Conservation (phyloP, 2,888 invertebrate species). For the Andrena marginata region DNA sequence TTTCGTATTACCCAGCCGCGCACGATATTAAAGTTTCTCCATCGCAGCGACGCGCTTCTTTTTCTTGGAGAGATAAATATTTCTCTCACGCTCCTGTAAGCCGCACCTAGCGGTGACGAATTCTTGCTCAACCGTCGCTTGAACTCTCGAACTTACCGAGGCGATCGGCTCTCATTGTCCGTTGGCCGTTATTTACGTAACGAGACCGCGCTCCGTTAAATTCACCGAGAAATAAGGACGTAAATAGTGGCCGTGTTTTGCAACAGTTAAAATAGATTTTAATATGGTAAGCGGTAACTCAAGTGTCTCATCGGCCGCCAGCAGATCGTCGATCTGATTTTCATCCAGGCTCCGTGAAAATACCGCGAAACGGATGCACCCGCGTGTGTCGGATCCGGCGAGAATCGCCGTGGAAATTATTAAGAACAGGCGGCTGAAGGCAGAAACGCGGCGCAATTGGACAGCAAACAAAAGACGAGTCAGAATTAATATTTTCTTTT, state of each 20-base stretch:
- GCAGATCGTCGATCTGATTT: slow-evolving; percentile 59
- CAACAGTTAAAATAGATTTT: slow-evolving; percentile 56
- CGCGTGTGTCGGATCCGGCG: not conserved
- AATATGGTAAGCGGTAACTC: slow-evolving; percentile 52
- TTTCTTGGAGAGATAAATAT: not conserved
- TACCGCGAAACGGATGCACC: slow-evolving; percentile 13
- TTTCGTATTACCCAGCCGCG: not conserved
- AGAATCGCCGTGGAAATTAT: not conserved
- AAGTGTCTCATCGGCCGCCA: slow-evolving; percentile 59
- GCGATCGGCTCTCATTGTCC: not conserved
- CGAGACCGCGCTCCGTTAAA: slow-evolving; percentile 46
- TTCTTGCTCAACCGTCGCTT: not conserved
- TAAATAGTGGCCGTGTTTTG: slow-evolving; percentile 58
- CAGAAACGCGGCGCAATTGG: not conserved
- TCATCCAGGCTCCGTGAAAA: slow-evolving; percentile 32
- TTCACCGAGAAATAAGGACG: slow-evolving; percentile 46
- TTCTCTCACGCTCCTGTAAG: not conserved
- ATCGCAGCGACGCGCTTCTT: not conserved
- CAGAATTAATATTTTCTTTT: slow-evolving; percentile 5
- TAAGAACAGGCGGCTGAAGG: not conserved
- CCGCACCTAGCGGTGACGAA: not conserved
- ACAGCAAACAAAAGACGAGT: not conserved
- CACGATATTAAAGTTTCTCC: slow-evolving; percentile 36
- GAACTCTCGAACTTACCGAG: not conserved
- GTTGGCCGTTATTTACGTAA: slow-evolving; percentile 52